Evolutionary conservation across 1,140 invertebrate species (phyloP), one percentile per base, ranked within the genome.

Genomic region (Chrysoperla carnea): DNA sequence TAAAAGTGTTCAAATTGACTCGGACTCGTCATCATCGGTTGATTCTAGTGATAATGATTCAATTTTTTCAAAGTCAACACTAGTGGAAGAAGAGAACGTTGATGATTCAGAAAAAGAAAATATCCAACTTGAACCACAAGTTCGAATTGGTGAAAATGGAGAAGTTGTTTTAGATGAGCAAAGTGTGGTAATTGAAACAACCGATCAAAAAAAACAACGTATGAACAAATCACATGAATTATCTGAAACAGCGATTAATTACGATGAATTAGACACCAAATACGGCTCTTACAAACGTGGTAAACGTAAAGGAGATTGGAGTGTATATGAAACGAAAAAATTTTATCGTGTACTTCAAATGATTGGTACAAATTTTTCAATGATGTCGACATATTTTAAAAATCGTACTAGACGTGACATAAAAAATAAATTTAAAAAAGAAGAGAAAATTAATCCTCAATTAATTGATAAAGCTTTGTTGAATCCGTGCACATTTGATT

Each of bases 341-440:
- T 94, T 94, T 60, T 94, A 90, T 59, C 74, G 76, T 53, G 86
- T 85, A n/a, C 63, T 94, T 9, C 85, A 81, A 50, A 78, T 74
- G 8, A 70, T 91, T 41, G 89, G 90, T 0, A 89, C 88, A 0
- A 88, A 93, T 64, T 93, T 94, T 60, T 76, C 82, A 1, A 56
- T 92, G 11, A 92, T 94, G 85, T 66, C 75, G 41, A 70, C 72
- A 39, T 62, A 90, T n/a, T 90, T 92, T 60, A 79, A 80, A 0
- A 73, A 75, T 38, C 68, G 88, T 42, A 76, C 73, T 1, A 63
- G 89, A 5, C 61, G 73, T 36, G 86, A 92, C 54, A 60, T 94
- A 0, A 92, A 93, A 59, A 61, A 81, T 8, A 91, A 73, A 48
- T 69, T 67, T 45, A 69, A 68, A 40, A 66, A 66, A 36, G 67